These are phyloP conservation scores for Akabosia matsudoensis DNA, from an alignment of 1,140 invertebrate species.

Conservation along the genomic window DNA sequence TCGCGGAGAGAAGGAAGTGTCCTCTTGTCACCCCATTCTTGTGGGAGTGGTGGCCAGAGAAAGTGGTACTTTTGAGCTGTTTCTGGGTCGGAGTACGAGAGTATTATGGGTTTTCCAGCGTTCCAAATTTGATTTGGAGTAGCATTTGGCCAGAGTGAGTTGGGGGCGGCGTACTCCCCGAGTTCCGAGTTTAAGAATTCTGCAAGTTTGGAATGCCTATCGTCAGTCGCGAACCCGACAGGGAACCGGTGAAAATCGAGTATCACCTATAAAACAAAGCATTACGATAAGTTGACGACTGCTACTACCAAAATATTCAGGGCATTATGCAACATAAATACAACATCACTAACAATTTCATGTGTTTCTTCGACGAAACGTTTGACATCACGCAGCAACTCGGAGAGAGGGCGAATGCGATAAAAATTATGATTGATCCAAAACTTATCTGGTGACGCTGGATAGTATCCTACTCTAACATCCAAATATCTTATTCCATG, in stretches of 20 bases:
- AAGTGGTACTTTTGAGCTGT: conserved; percentile 52
- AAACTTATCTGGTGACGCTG: conserved; percentile 46
- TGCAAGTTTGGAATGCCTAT: conserved; percentile 13
- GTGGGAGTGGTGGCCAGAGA: conserved; percentile 68
- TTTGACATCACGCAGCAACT: conserved; percentile 36
- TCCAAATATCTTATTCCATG: conserved; percentile 75
- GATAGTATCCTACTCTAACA: conserved; percentile 64
- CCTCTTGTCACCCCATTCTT: conserved; percentile 57
- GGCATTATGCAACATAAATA: not conserved
- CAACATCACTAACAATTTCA: too few species aligned
- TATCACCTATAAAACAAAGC: conserved; percentile 22
- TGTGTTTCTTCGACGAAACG: conserved; percentile 37
- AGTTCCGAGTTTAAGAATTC: conserved; percentile 59
- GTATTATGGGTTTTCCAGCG: conserved; percentile 44
- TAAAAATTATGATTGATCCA: conserved; percentile 50
- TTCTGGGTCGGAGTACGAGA: conserved; percentile 47
- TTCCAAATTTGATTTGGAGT: conserved; percentile 58
- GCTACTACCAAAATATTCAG: too few species aligned
- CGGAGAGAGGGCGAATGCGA: conserved; percentile 45
- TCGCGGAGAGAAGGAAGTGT: conserved; percentile 55
- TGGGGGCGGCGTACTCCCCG: conserved; percentile 56
- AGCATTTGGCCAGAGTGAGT: conserved; percentile 45
- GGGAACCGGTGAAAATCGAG: conserved; percentile 41
- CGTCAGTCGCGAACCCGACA: conserved; percentile 36
- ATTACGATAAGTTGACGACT: too few species aligned